Percentiles rank a stretch among this genome's conserved stretches.
These are phyloP conservation scores for Apteryx mantelli DNA, from an alignment of 2,113 vertebrate genomes.

Conservation along the genomic window DNA sequence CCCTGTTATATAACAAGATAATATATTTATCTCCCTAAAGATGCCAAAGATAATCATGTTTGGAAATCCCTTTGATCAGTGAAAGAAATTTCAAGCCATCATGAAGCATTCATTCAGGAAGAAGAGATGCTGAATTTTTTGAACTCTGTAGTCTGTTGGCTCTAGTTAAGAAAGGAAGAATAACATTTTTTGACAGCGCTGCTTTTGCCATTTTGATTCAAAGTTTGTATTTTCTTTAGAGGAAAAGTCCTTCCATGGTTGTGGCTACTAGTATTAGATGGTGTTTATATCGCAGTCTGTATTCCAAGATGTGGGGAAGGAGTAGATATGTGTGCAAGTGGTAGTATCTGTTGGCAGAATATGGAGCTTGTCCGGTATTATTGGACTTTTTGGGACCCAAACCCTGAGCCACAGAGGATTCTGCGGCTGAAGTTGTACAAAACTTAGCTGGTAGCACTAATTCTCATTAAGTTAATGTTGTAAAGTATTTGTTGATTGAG, in stretches of 20 bases:
- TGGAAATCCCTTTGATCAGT: background rate
- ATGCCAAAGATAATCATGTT: background rate
- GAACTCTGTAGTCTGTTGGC: background rate
- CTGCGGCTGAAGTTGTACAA: background rate
- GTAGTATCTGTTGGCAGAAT: background rate
- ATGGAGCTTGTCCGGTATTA: background rate
- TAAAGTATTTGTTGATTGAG: background rate
- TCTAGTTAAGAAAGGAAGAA: background rate
- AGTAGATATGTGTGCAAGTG: background rate
- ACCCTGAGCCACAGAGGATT: background rate
- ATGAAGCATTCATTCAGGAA: background rate
- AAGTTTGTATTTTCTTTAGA: background rate
- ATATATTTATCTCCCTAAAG: background rate
- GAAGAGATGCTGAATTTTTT: background rate
- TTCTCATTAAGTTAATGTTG: background rate
- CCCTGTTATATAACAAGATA: background rate
- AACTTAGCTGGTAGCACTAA: background rate
- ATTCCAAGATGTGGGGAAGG: background rate
- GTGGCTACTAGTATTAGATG: background rate
- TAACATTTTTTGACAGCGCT: background rate
- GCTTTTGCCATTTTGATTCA: background rate
- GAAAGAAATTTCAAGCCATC: background rate
- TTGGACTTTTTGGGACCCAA: background rate
- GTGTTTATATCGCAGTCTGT: rapidly evolving
- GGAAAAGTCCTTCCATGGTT: background rate